Evolutionary conservation across 2,113 vertebrate genomes (phyloP), one percentile per base, ranked within the genome.

Genomic region (Brienomyrus longianalis): DNA sequence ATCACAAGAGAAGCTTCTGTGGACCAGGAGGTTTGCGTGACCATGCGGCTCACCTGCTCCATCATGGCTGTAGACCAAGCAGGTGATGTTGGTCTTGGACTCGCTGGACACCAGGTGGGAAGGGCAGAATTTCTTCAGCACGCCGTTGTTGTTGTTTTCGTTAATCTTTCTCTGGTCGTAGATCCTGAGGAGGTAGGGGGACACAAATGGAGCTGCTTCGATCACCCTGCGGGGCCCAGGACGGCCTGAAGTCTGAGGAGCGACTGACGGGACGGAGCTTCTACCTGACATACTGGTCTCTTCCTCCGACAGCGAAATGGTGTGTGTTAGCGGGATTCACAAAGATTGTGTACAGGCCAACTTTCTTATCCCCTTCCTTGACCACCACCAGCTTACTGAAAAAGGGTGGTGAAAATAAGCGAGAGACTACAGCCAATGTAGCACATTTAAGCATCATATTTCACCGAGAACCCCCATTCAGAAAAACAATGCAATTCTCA

Each of bases 81-180:
- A 99, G 90, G 98, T 99, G 94, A 99, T 98, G 95, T 98, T 99
- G 91, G 97, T 98, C 96, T 99, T 99, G 92, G 97, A 97, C 93
- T 99, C 98, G 21, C 98, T 99, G 96, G 96, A 97, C 86, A 98
- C 97, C 96, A 99, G 93, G 93, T 99, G 98, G 89, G 97, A 98
- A 1, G 98, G 98, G 91, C 98, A 99, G 93, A 99, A 99, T 91
- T 98, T 99, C 93, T 99, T 99, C 48, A 99, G 94, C 0, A 99
- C 98, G 0, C 98, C 98, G 0, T 99, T 99, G 92, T 99, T 99
- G 47, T 98, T 98, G 0, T 98, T 98, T 94, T 98, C 98, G 0
- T 97, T 96, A 5, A 99, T 99, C 92, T 97, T 98, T 90, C 98
- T 96, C 96, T 98, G 98, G 91, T 99, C 98, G 5, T 99, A 99